Evolutionary conservation across 2,113 vertebrate genomes (phyloP), one percentile per base, ranked within the genome.

Genomic region (Pungitius pungitius): DNA sequence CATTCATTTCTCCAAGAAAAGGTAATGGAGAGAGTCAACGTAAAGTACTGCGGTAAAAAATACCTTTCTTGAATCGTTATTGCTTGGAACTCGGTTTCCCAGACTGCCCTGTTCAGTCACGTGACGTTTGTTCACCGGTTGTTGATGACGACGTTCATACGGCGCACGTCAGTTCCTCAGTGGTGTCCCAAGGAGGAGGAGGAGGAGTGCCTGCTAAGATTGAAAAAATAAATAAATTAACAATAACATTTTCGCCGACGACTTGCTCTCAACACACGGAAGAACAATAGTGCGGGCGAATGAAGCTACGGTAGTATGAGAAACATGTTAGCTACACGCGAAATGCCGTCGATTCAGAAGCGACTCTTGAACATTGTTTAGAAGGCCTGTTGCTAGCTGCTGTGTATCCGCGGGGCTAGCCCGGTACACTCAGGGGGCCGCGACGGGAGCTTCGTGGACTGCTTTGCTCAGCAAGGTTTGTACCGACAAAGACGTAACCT

Each of bases 361-460:
- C 75, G 54, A 10, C 22, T 67, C 49, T 26, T 15, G 47, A 26
- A 75, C 68, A 61, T 75, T 91, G 86, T 91, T 92, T 77, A 85
- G 83, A 74, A 82, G 91, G 91, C 92, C 91, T 91, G 84, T 88
- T 79, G 87, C 80, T 85, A 87, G 75, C 81, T 73, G 22, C 76
- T 69, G 59, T 82, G 70, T 68, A 84, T 89, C 88, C 89, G 86
- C 88, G 85, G 85, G 70, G 70, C 73, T 91, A 66, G 57, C 83
- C 84, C 66, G 14, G 59, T 63, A 68, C 65, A 72, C 63, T 47
- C 74, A 68, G 33, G 64, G 33, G 43, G 57, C 39, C 43, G 6
- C 52, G 71, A 72, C 63, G 33, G 64, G 75, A 67, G 63, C 63
- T 81, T 18, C 65, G 51, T 51, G 22, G 47, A 9, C 17, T 33